Evolutionary conservation across 2,797 vertebrate genomes (phyloP), one percentile per base, ranked within the genome.

Genomic region (Catharus ustulatus): DNA sequence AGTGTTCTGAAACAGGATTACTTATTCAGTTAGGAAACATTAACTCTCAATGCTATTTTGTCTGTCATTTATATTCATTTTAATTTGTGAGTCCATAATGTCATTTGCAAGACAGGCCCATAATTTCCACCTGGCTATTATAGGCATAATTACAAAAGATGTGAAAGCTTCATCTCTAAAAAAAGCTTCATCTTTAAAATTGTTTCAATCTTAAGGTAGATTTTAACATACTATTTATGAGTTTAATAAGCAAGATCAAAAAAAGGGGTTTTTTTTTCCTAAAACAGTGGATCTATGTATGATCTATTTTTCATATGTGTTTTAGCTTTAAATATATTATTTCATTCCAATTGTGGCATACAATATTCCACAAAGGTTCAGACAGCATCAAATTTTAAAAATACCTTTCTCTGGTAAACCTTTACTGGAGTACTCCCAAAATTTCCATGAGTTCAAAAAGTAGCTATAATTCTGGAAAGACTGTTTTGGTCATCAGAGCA

Each of bases 51-150:
- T 81, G 49, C 26, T 64, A 29, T 96, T 96, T 95, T 92, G 69
- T 74, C 96, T 85, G 91, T 93, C 87, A 96, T 94, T 96, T 93
- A 91, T 93, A 88, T 94, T 97, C 4, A 96, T 97, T 96, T 95
- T 90, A 76, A 94, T 96, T 87, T 89, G 77, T 38, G 32, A 68
- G 57, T 66, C 86, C 19, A 3, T 92, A 92, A 87, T 87, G 42
- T 66, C 30, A 80, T 93, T 94, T 89, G 81, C 72, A 73, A 75
- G 83, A 84, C 93, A 96, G 92, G 49, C 45, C 15, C 84, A 86
- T 92, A 74, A 55, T 51, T 95, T 96, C 42, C 17, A 63, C 67
- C 86, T 85, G 82, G 38, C 38, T 91, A 8, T 74, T 74, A 91
- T 5, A 84, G 66, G 23, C 24, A 42, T 84, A 89, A 90, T 75